These are phyloP conservation scores for Blastomussa wellsi DNA, from an alignment of 92 coral and sea anemone species.

Conservation along the genomic window DNA sequence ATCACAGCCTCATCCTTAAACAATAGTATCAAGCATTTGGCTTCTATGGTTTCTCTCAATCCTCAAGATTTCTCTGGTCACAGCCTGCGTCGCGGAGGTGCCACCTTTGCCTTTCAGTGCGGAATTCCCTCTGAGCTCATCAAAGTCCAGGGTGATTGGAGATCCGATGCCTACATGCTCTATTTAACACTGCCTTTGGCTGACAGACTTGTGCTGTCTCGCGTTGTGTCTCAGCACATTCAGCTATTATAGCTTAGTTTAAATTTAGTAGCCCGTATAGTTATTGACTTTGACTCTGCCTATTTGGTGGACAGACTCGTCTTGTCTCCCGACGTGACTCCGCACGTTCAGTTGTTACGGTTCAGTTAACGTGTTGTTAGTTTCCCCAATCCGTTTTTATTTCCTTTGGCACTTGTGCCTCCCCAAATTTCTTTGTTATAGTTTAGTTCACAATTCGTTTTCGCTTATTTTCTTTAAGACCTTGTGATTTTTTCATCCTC, in stretches of 20 bases:
- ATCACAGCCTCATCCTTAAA: not conserved
- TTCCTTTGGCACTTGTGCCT: not conserved
- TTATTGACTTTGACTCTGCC: not conserved
- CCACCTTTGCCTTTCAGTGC: no score
- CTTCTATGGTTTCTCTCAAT: not conserved
- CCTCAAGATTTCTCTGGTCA: constrained; percentile 23
- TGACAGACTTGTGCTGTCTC: constrained; percentile 10
- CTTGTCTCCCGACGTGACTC: no score
- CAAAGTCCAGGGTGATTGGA: no score
- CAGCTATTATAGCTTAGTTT: no score
- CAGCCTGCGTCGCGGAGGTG: constrained; percentile 25
- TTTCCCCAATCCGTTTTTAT: no score
- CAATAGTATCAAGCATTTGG: not conserved
- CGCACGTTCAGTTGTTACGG: no score
- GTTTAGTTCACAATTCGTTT: not conserved
- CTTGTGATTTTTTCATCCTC: not conserved
- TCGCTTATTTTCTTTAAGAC: no score
- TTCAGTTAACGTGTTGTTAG: no score
- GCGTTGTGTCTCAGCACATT: not conserved
- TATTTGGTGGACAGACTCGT: no score
- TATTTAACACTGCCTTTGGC: constrained; percentile 21
- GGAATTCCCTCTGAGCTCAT: no score
- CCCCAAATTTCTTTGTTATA: no score
- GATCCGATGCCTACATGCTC: constrained; percentile 19
- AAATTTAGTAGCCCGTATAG: not conserved